Evolutionary conservation across 2,113 vertebrate species (phyloP), one percentile per base, ranked within the genome.

Genomic region (Micronycteris hirsuta): DNA sequence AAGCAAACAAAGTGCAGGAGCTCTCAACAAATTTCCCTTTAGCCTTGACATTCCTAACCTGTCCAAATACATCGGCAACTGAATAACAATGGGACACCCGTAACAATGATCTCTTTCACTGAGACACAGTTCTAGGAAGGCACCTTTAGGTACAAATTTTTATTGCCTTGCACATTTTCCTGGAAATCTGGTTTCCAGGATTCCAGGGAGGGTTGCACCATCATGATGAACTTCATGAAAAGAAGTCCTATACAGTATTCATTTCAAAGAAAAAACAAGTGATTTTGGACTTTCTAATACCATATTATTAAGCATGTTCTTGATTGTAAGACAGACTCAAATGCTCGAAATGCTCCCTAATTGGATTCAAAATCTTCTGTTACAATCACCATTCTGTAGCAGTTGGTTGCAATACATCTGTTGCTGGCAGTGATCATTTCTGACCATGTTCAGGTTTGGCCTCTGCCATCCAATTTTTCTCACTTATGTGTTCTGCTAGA

Each of bases 261-360:
- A 58, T 58, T 49, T 47, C 36, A 88, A 65, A 70, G n/a, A 45
- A 74, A 86, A 84, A 31, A 10, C 54, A 70, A 85, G n/a, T 36
- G 22, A 68, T 67, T 94, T 80, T 22, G 5, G 6, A 61, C 56
- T 73, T 86, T 85, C 41, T 81, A 52, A 41, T 73, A 17, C 70
- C 81, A 49, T 71, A 56, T 74, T 87, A 84, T 31, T 71, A 88
- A 76, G 47, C 33, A 58, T 70, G 93, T 74, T 97, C 43, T 90
- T 81, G 56, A 88, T 96, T 87, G 24, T 26, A 54, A 81, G 20
- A 88, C 17, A 82, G 36, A 76, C 16, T 67, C 20, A 87, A 68
- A 90, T 82, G 38, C 13, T 43, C 65, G 9, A 74, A 82, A 84
- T 74, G 28, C 15, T n/a, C 49, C 45, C 19, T 73, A 49, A 36